Percentiles rank a stretch among this genome's conserved stretches.
These are phyloP conservation scores for Formica exsecta DNA, from an alignment of 1,140 invertebrate species.

Conservation along the genomic window DNA sequence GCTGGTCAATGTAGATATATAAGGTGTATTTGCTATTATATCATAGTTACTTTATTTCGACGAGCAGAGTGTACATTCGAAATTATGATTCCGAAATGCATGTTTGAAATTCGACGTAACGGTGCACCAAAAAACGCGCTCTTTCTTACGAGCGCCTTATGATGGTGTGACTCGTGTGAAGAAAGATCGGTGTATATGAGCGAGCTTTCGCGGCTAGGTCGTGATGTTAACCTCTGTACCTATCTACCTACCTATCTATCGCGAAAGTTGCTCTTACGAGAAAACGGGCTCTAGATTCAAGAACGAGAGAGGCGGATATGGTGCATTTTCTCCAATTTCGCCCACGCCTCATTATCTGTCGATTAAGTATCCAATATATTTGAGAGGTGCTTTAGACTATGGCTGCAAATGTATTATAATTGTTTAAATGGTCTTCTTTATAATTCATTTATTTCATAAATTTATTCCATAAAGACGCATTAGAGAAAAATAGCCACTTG, in stretches of 20 bases:
- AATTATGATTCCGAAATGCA: slow-evolving; percentile 66
- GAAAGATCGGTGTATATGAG: slow-evolving; percentile 55
- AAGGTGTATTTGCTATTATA: slow-evolving; percentile 1
- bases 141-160: slow-evolving; percentile 19
- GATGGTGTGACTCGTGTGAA: not conserved
- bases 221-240: slow-evolving; percentile 45
- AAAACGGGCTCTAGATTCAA: slow-evolving; percentile 52
- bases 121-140: slow-evolving; percentile 78
- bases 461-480: not conserved
- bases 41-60: not conserved
- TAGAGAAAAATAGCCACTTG: not conserved
- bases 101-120: slow-evolving; percentile 75
- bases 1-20: not conserved
- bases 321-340: slow-evolving; percentile 52
- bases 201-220: slow-evolving; percentile 62
- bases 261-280: slow-evolving; percentile 53
- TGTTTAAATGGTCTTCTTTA: no score
- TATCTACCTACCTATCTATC: not conserved
- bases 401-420: not conserved
- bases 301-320: slow-evolving; percentile 72
- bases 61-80: not conserved
- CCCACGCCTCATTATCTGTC: slow-evolving; percentile 27
- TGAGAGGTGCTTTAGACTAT: slow-evolving; percentile 13
- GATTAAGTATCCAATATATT: slow-evolving; percentile 23
- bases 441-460: no score